phyloP scores from a whole-genome alignment of 1,140 invertebrate species.

The Chymomyza costata region DNA sequence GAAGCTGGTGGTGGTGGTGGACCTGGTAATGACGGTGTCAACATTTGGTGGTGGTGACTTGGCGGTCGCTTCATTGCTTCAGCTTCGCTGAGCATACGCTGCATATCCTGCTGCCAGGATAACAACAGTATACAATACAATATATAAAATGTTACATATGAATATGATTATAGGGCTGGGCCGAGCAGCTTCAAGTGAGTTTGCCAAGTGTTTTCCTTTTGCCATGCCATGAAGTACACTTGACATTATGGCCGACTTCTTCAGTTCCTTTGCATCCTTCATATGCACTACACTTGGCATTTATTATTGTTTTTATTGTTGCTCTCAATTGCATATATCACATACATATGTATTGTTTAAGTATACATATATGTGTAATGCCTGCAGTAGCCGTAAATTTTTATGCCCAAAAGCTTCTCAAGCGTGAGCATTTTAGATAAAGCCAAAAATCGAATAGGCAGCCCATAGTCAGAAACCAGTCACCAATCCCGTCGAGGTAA shows the following conservation, averaged over 20 bases:
- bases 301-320: conserved; percentile 16
- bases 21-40: conserved; percentile 58
- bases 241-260: conserved; percentile 52
- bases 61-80: conserved; percentile 71
- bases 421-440: conserved; percentile 75
- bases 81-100: conserved; percentile 71
- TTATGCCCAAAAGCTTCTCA: conserved; percentile 64
- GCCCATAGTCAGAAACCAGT: too few species aligned
- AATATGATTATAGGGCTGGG: conserved; percentile 46
- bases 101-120: conserved; percentile 45
- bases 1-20: conserved; percentile 25
- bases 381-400: conserved; percentile 52
- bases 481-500: conserved; percentile 3
- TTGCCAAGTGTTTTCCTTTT: background rate
- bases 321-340: conserved; percentile 12
- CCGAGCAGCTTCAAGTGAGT: conserved; percentile 23
- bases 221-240: conserved; percentile 36
- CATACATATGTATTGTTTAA: background rate
- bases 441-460: conserved; percentile 27
- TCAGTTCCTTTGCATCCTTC: too few species aligned
- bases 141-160: conserved; percentile 52
- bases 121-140: conserved; percentile 11
- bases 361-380: background rate
- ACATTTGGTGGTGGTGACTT: conserved; percentile 61
- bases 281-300: conserved; percentile 49